phyloP scores from a whole-genome alignment of 1,140 invertebrate species.

The Phthorimaea operculella region DNA sequence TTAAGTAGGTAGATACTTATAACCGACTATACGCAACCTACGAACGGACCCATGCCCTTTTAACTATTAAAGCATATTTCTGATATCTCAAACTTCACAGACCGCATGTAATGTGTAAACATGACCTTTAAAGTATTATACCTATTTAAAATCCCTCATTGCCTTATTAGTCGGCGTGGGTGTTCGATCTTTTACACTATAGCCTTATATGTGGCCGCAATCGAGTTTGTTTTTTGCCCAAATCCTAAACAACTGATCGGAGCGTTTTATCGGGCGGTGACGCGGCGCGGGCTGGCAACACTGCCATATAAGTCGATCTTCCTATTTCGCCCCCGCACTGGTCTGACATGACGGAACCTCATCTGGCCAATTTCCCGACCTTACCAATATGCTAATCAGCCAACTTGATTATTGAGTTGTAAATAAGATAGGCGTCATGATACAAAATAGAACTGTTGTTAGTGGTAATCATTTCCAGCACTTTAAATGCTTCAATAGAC shows the following conservation, averaged over 20 bases:
- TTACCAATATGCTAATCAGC: constrained; percentile 27
- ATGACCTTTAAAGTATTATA: constrained; percentile 6
- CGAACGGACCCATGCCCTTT: too few species aligned
- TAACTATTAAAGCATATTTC: too few species aligned
- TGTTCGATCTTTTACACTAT: constrained; percentile 37
- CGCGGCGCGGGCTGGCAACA: constrained; percentile 30
- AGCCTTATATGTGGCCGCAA: constrained; percentile 49
- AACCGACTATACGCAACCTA: too few species aligned
- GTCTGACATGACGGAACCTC: constrained; percentile 29
- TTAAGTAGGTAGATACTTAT: too few species aligned
- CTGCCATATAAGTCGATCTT: constrained; percentile 55
- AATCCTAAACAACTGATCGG: constrained; percentile 33
- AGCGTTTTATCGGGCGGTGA: constrained; percentile 54
- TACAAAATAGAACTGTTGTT: too few species aligned
- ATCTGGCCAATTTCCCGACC: constrained; percentile 25
- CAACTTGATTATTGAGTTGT: not conserved
- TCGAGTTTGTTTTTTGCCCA: constrained; percentile 39
- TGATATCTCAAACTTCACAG: too few species aligned
- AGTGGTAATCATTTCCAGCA: too few species aligned
- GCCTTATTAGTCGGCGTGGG: constrained; percentile 27
- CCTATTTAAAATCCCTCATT: not conserved
- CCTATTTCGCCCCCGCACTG: constrained; percentile 54
- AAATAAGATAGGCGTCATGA: not conserved
- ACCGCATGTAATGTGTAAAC: not conserved
- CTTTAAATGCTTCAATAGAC: too few species aligned